Percentiles rank a stretch among this genome's conserved stretches.
Evolutionary conservation across 2,113 vertebrate species (phyloP).

Genomic region (Elanus axillaris): DNA sequence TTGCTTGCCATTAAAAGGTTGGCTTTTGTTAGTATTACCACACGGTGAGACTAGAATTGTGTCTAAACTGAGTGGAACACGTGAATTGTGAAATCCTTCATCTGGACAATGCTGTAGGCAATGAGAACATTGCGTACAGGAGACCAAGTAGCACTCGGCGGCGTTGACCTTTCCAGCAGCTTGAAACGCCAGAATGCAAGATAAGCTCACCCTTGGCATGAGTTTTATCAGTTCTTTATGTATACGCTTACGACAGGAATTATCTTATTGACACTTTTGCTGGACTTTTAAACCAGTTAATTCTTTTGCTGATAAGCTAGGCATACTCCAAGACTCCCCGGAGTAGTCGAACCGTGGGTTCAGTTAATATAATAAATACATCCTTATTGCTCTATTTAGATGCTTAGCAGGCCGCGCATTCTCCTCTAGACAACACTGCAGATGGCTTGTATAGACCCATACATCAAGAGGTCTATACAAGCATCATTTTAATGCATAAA

Average conservation of each 20-base stretch:
- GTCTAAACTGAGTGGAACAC: neutral
- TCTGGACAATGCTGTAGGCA: neutral
- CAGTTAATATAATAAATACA: neutral
- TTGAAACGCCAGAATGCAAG: neutral
- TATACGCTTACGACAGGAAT: neutral
- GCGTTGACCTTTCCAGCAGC: neutral
- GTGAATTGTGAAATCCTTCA: neutral
- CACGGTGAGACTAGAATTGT: neutral
- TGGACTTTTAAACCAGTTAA: neutral
- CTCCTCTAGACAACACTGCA: neutral
- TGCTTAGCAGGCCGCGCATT: neutral
- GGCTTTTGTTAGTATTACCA: neutral
- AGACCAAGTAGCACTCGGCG: neutral
- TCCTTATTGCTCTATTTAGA: neutral
- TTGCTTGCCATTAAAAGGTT: neutral
- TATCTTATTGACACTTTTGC: neutral
- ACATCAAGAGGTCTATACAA: neutral
- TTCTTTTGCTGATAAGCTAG: neutral
- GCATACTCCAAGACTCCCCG: neutral
- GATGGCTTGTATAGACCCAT: neutral
- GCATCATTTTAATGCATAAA: neutral
- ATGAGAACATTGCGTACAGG: neutral
- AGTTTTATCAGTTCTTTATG: neutral
- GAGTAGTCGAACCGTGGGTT: accelerated
- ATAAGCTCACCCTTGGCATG: neutral